phyloP scores from a whole-genome alignment of 2,797 vertebrate species.

The Falco cherrug region DNA sequence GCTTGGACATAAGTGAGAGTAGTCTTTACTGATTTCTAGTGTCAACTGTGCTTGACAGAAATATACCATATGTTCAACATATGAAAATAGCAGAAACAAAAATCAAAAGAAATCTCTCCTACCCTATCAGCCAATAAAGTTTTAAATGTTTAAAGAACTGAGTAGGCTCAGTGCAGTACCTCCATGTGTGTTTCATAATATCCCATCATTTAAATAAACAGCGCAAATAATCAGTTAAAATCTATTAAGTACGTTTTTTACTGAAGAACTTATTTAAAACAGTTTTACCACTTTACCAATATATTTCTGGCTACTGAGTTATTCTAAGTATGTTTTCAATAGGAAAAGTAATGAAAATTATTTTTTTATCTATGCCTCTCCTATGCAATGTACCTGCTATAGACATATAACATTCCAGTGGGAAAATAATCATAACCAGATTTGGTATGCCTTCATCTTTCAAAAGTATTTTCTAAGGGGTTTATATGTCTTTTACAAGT shows the following conservation, averaged over 20 bases:
- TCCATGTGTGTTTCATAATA: conserved; percentile 25
- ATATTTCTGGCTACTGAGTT: not conserved
- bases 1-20: conserved; percentile 50
- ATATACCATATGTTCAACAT: conserved; percentile 72
- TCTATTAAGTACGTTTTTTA: not conserved
- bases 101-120: conserved; percentile 50
- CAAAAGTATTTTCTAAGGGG: conserved; percentile 33
- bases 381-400: not conserved
- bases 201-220: conserved; percentile 9
- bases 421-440: conserved; percentile 52
- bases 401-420: not conserved
- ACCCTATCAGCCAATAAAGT: conserved; percentile 62
- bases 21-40: conserved; percentile 56
- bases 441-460: conserved; percentile 58
- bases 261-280: not conserved
- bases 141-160: conserved; percentile 53
- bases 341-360: not conserved
- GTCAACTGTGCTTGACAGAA: conserved; percentile 58
- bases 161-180: not conserved
- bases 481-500: conserved; percentile 17
- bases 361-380: not conserved
- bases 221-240: conserved; percentile 30
- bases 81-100: conserved; percentile 69
- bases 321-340: not conserved
- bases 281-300: not conserved